These are phyloP conservation scores for Cynodonichthys magdalenae DNA, from an alignment of 2,797 vertebrate species.

Conservation along the genomic window DNA sequence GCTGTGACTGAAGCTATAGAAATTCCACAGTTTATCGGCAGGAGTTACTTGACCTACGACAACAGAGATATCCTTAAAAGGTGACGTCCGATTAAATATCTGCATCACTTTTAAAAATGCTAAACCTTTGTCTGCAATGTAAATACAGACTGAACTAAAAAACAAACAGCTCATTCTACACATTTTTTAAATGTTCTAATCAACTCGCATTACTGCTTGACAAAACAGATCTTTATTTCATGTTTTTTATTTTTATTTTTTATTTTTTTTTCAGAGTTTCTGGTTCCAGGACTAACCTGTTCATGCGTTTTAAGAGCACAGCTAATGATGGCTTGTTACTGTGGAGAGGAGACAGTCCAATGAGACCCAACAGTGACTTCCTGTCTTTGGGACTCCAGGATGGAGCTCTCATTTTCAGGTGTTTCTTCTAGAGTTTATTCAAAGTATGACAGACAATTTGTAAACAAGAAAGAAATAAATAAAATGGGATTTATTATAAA, in stretches of 20 bases:
- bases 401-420: slow-evolving; percentile 91
- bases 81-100: slow-evolving; percentile 37
- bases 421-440: not conserved
- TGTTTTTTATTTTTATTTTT: not conserved
- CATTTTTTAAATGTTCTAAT: too few relatives aligned
- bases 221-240: too few relatives aligned
- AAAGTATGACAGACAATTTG: not conserved
- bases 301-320: slow-evolving; percentile 94
- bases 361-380: slow-evolving; percentile 92
- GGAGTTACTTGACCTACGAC: slow-evolving; percentile 93
- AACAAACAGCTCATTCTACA: too few relatives aligned
- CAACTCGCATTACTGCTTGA: too few relatives aligned
- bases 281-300: slow-evolving; percentile 90
- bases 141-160: too few relatives aligned
- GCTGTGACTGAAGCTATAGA: slow-evolving; percentile 94
- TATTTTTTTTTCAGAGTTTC: slow-evolving; percentile 86
- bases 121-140: not conserved
- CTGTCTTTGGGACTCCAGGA: slow-evolving; percentile 92
- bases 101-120: not conserved
- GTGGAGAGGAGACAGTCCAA: slow-evolving; percentile 92
- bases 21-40: slow-evolving; percentile 95
- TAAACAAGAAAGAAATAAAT: not conserved
- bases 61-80: slow-evolving; percentile 92
- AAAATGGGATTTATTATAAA: not conserved
- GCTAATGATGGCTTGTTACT: slow-evolving; percentile 90